Conservation (phyloP, 2,888 invertebrate species). For the Euzophera pinguis region DNA sequence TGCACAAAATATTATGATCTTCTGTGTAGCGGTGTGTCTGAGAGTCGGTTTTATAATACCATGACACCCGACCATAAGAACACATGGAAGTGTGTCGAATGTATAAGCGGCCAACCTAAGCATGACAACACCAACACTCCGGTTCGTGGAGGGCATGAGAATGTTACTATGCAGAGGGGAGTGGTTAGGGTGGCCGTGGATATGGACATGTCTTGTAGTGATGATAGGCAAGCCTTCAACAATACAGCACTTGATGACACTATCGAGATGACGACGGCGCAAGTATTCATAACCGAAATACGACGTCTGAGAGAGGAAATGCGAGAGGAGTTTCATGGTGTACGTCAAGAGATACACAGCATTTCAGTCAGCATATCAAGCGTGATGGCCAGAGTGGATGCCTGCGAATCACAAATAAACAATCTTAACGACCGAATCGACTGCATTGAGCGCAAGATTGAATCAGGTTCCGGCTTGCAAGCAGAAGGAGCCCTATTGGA, state of each 20-base stretch:
- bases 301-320: background rate
- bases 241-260: background rate
- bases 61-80: background rate
- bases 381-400: too few relatives aligned
- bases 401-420: background rate
- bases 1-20: too few relatives aligned
- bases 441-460: background rate
- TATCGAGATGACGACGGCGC: background rate
- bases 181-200: background rate
- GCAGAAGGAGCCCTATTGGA: background rate
- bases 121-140: background rate
- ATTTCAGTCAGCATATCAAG: background rate
- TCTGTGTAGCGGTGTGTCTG: too few relatives aligned
- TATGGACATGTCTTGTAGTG: slow-evolving; percentile 1
- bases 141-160: background rate
- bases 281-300: background rate
- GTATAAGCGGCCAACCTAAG: background rate
- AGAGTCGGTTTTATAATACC: background rate
- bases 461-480: background rate
- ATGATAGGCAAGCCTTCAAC: background rate
- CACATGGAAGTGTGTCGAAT: background rate
- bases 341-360: background rate
- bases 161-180: background rate
- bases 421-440: background rate
- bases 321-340: background rate